Evolutionary conservation across 2,888 invertebrate species (phyloP).

Genomic region (Sthenelais limicola): DNA sequence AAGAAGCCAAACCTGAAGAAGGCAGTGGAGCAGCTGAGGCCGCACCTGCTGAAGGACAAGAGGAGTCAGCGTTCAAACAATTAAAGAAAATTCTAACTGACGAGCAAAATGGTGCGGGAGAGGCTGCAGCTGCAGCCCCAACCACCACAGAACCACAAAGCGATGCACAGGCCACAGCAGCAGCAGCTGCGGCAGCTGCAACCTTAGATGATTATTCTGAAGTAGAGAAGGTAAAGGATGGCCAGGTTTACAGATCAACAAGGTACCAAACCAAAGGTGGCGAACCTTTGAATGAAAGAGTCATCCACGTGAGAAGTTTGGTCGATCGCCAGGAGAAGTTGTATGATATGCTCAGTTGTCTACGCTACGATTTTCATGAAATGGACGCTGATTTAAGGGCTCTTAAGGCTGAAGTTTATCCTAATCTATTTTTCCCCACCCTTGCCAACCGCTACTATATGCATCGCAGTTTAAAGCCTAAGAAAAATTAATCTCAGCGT

Average conservation of each 20-base stretch:
- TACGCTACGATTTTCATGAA: conserved; percentile 18
- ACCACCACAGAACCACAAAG: background rate
- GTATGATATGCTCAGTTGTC: conserved; percentile 25
- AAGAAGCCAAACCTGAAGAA: background rate
- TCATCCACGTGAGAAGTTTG: conserved; percentile 13
- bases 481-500: conserved; percentile 11
- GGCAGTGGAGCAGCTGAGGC: no score
- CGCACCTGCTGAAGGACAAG: no score
- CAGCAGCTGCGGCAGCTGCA: conserved; percentile 14
- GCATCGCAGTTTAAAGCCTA: conserved; percentile 7
- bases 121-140: background rate
- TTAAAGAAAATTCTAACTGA: conserved; percentile 8
- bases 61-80: conserved; percentile 29
- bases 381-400: conserved; percentile 21
- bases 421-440: conserved; percentile 16
- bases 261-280: background rate
- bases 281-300: conserved; percentile 4
- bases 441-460: conserved; percentile 25
- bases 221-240: conserved; percentile 25
- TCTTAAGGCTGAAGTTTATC: conserved; percentile 20
- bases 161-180: conserved; percentile 16
- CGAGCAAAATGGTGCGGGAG: conserved; percentile 2
- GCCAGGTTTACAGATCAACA: conserved; percentile 6
- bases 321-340: conserved; percentile 22
- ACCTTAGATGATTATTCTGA: conserved; percentile 20